Evolutionary conservation across 2,797 vertebrate species (phyloP).

Genomic region (Gorsachius magnificus): DNA sequence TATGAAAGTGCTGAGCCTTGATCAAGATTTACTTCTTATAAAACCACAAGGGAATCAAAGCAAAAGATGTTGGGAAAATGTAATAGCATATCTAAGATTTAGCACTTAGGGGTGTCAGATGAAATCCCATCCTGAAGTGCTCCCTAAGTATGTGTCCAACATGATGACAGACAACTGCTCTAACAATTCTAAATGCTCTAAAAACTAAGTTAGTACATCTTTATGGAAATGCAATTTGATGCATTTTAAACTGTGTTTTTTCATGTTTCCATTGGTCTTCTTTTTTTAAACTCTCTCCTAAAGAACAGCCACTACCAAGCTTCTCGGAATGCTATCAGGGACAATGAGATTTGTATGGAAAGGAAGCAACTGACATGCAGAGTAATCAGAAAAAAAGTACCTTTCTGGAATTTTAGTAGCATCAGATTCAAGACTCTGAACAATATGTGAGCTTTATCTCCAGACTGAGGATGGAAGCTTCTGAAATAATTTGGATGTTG

Average conservation of each 20-base stretch:
- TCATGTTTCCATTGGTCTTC: background rate
- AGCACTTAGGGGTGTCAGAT: background rate
- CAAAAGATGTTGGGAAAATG: background rate
- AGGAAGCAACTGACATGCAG: background rate
- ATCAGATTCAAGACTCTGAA: background rate
- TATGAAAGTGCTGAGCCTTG: background rate
- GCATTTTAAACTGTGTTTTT: background rate
- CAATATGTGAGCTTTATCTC: background rate
- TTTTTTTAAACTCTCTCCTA: background rate
- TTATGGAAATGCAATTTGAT: background rate
- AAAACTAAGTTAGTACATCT: background rate
- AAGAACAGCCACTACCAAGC: background rate
- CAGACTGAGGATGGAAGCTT: background rate
- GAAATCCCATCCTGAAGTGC: background rate
- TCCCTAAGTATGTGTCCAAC: background rate
- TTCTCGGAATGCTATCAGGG: background rate
- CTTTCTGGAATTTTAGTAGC: background rate
- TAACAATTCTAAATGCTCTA: background rate
- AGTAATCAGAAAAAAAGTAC: background rate
- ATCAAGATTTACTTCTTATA: background rate
- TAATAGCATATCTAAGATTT: background rate
- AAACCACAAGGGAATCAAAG: background rate
- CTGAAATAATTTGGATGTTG: background rate
- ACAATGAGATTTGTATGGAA: background rate
- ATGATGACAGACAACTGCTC: background rate